phyloP scores from a whole-genome alignment of 92 coral and sea anemone species.

The Porites rus region DNA sequence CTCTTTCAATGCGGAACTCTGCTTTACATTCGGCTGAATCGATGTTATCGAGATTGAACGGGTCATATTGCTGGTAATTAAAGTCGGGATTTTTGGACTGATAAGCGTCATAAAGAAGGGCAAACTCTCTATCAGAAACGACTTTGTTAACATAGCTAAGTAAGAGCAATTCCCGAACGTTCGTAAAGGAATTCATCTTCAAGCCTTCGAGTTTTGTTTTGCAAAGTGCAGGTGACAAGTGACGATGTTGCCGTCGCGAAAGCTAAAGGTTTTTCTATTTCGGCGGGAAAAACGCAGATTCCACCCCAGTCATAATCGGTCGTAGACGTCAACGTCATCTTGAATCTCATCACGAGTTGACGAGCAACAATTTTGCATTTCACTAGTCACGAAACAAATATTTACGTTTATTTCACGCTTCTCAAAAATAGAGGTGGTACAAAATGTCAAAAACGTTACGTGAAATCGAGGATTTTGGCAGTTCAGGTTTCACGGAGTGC shows the following conservation, averaged over 20 bases:
- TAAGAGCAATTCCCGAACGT: background rate
- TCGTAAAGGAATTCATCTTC: slow-evolving; percentile 41
- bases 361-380: background rate
- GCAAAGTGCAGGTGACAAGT: slow-evolving; percentile 4
- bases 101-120: background rate
- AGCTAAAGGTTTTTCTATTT: slow-evolving; percentile 35
- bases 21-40: background rate
- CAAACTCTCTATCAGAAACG: no score
- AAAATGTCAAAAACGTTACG: no score
- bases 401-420: no score
- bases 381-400: no score
- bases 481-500: no score
- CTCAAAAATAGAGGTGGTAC: no score
- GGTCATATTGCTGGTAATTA: slow-evolving; percentile 48
- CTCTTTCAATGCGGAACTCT: no score
- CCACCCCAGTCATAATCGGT: slow-evolving; percentile 24
- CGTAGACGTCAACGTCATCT: slow-evolving; percentile 1
- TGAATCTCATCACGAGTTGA: background rate
- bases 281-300: background rate
- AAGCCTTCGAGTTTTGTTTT: background rate
- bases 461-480: no score
- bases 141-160: no score
- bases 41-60: slow-evolving; percentile 44
- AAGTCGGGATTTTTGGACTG: slow-evolving; percentile 58
- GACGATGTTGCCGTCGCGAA: slow-evolving; percentile 38